A percentile compares a stretch with the other conserved stretches of the same genome.
Conservation (phyloP, 2,797 vertebrate species). For the Valencia hispanica region DNA sequence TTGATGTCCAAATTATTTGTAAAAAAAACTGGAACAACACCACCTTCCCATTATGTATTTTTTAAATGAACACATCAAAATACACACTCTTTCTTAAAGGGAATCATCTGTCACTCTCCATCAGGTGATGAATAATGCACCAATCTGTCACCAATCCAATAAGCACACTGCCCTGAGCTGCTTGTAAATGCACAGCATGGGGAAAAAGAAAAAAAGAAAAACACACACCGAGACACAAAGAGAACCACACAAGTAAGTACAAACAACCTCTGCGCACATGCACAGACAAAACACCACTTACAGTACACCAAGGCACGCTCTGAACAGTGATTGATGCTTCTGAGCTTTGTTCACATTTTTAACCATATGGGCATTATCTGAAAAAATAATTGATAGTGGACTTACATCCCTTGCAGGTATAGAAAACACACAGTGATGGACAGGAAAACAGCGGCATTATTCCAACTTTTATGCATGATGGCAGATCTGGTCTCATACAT, state of each 20-base stretch:
- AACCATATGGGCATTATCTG: constrained; percentile 58
- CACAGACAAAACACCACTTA: constrained; percentile 13
- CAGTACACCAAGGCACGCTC: constrained; percentile 13
- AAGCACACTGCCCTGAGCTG: constrained; percentile 54
- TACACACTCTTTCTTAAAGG: constrained; percentile 30
- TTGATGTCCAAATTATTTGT: not conserved
- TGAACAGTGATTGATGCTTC: constrained; percentile 61
- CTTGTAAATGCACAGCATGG: constrained; percentile 43
- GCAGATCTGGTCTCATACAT: constrained; percentile 37
- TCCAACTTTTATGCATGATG: constrained; percentile 34
- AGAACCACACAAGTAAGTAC: constrained; percentile 29
- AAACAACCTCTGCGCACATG: constrained; percentile 17
- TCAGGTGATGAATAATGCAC: constrained; percentile 71
- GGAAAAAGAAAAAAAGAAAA: constrained; percentile 17
- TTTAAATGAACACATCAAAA: constrained; percentile 29
- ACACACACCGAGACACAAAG: constrained; percentile 15
- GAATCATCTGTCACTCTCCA: constrained; percentile 63
- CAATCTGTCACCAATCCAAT: constrained; percentile 61
- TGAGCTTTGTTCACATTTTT: constrained; percentile 54
- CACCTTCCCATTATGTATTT: constrained; percentile 17
- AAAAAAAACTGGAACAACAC: not conserved
- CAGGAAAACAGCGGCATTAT: constrained; percentile 28
- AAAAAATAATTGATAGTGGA: constrained; percentile 68
- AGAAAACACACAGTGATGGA: constrained; percentile 18
- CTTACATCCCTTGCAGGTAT: constrained; percentile 55